Evolutionary conservation across 2,113 vertebrate genomes (phyloP), one percentile per base, ranked within the genome.

Genomic region (Muscicapa adusta): DNA sequence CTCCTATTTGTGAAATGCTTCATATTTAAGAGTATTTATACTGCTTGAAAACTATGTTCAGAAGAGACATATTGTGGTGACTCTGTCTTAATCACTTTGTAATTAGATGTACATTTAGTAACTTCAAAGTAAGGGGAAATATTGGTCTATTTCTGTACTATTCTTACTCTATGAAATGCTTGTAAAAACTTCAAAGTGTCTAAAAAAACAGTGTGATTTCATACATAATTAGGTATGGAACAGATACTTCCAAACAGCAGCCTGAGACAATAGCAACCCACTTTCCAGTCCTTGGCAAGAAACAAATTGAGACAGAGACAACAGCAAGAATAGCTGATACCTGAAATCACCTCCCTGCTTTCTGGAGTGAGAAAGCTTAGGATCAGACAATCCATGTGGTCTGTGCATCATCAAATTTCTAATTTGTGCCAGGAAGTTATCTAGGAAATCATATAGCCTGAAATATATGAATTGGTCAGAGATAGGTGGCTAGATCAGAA

Each of bases 101-200:
- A 97, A 96, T 95, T 96, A 88, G 95, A 95, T 34, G 58, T 82
- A 79, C 61, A 13, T 81, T 96, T 94, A 67, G 48, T 65, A 84
- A 92, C 88, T 84, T 96, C 93, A 97, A 91, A 96, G 94, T 65
- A 83, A 78, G 24, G 50, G 60, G 60, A 60, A 93, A 81, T 77
- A 88, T 7, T 43, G 48, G 23, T 84, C 62, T 81, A 29, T 63
- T 95, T 80, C 89, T 6, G 0, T 72, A 42, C 61, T 88, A 81
- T 84, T 94, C 86, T 77, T 79, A 83, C 48, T 60, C 63, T 51
- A 47, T 78, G 77, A 92, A 75, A 96, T 36, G 81, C 61, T 76
- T 88, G 60, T 75, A 75, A 88, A 91, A 91, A 85, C 95, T 96
- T 97, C 95, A 92, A 96, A 97, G 96, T 48, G 20, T 81, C 91